Conservation (phyloP, 1,140 invertebrate genomes). For the Mya arenaria region DNA sequence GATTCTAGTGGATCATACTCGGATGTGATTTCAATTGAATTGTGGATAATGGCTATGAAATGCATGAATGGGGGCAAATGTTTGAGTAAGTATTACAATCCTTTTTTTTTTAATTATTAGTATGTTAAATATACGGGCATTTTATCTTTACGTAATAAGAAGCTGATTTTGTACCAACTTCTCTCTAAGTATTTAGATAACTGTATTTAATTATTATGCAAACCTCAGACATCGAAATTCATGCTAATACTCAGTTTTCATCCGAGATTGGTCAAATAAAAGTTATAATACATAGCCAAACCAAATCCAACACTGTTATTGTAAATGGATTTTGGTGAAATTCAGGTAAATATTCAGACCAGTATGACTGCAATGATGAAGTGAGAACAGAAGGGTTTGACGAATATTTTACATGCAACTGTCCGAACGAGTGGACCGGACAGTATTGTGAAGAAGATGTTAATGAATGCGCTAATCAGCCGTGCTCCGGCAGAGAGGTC, state of each 20-base stretch:
- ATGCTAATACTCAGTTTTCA: too few species aligned
- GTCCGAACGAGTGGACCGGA: slow-evolving; percentile 3
- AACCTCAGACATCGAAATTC: too few species aligned
- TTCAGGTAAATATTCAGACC: slow-evolving; percentile 6
- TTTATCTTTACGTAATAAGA: too few species aligned
- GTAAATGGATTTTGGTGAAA: too few species aligned
- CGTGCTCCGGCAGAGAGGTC: too few species aligned
- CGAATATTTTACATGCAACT: slow-evolving; percentile 15
- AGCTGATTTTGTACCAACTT: too few species aligned
- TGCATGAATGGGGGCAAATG: slow-evolving; percentile 33
- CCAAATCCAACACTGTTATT: too few species aligned
- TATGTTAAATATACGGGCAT: too few species aligned
- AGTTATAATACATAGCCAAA: too few species aligned
- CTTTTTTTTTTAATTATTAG: background rate
- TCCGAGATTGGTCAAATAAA: too few species aligned
- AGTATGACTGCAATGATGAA: slow-evolving; percentile 28
- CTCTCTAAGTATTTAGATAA: too few species aligned
- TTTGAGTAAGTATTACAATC: slow-evolving; percentile 3
- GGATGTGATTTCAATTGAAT: slow-evolving; percentile 13
- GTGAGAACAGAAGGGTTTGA: slow-evolving; percentile 17
- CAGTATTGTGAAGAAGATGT: slow-evolving; percentile 24
- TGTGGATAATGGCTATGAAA: slow-evolving; percentile 9
- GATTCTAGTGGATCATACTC: slow-evolving; percentile 20
- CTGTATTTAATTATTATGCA: too few species aligned
- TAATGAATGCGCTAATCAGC: slow-evolving; percentile 31